Conservation (phyloP, 2,888 invertebrate species). For the Erynnis tages region DNA sequence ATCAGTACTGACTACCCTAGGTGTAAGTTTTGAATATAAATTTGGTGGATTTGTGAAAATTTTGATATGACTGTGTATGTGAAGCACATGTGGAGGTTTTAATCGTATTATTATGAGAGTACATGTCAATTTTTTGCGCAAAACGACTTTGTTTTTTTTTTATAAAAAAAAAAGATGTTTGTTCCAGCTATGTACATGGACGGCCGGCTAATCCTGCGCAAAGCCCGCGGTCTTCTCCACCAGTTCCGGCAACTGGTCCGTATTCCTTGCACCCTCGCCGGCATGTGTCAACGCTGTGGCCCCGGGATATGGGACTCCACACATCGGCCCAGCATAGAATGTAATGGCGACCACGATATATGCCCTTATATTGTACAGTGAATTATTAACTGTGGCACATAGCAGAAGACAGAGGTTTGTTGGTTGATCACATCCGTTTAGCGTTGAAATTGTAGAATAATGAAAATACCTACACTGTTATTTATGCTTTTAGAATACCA, state of each 20-base stretch:
- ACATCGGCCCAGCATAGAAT: conserved; percentile 93
- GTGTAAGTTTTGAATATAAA: too few species aligned
- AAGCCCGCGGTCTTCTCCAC: conserved; percentile 94
- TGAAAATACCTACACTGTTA: too few species aligned
- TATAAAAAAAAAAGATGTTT: too few species aligned
- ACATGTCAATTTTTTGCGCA: too few species aligned
- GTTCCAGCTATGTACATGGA: conserved; percentile 97
- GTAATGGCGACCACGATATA: conserved; percentile 87
- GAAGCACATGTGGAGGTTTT: too few species aligned
- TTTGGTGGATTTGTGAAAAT: too few species aligned
- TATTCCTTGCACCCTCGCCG: conserved; percentile 94
- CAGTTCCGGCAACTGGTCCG: conserved; percentile 93
- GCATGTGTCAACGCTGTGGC: conserved; percentile 93
- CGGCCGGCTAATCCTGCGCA: conserved; percentile 92
- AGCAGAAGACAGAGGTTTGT: neutral
- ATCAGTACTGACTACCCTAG: too few species aligned
- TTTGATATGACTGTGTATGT: too few species aligned
- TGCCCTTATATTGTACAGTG: conserved; percentile 68
- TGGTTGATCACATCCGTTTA: neutral
- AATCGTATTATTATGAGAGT: too few species aligned
- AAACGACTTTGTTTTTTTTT: too few species aligned
- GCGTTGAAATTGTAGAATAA: too few species aligned
- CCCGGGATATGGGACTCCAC: conserved; percentile 98
- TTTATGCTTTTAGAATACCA: too few species aligned
- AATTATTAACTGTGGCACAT: neutral